Conservation (phyloP, 2,888 invertebrate genomes). For the Linnaemya tessellans region DNA sequence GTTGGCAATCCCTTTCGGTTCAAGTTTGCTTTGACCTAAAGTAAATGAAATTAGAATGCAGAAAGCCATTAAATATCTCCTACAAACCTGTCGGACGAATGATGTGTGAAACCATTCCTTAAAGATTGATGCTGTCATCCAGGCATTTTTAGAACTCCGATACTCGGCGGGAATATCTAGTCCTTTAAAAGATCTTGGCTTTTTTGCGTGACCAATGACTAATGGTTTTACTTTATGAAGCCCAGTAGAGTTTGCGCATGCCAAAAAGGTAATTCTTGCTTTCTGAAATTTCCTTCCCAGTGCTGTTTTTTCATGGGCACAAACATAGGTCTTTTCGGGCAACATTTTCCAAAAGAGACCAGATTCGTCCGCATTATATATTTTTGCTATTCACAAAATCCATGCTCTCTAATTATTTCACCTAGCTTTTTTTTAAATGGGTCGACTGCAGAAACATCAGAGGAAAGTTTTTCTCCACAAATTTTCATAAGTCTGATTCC, state of each 20-base stretch:
- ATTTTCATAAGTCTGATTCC: conserved; percentile 13
- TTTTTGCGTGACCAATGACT: too few relatives aligned
- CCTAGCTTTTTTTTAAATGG: conserved; percentile 16
- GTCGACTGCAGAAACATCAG: conserved; percentile 10
- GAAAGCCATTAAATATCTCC: too few relatives aligned
- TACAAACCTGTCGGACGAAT: too few relatives aligned
- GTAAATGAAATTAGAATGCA: too few relatives aligned
- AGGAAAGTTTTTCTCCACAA: conserved; percentile 33
- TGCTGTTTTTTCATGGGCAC: conserved; percentile 2
- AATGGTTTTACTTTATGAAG: too few relatives aligned
- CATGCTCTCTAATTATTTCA: conserved; percentile 1
- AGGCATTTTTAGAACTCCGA: too few relatives aligned
- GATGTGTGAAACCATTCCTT: too few relatives aligned
- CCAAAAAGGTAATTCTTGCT: conserved; percentile 26
- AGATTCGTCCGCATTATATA: not conserved
- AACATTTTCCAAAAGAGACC: not conserved
- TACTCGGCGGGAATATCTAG: too few relatives aligned
- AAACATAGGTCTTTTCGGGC: conserved; percentile 20
- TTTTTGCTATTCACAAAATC: conserved; percentile 17
- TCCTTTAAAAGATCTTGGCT: too few relatives aligned
- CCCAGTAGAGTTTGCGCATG: not conserved
- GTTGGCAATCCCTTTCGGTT: too few relatives aligned
- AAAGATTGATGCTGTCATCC: too few relatives aligned
- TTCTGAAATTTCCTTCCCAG: conserved; percentile 22
- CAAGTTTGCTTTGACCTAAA: too few relatives aligned